Evolutionary conservation across 53 echinoderm and acorn worm species (phyloP).

Genomic region (Arbacia lixula): DNA sequence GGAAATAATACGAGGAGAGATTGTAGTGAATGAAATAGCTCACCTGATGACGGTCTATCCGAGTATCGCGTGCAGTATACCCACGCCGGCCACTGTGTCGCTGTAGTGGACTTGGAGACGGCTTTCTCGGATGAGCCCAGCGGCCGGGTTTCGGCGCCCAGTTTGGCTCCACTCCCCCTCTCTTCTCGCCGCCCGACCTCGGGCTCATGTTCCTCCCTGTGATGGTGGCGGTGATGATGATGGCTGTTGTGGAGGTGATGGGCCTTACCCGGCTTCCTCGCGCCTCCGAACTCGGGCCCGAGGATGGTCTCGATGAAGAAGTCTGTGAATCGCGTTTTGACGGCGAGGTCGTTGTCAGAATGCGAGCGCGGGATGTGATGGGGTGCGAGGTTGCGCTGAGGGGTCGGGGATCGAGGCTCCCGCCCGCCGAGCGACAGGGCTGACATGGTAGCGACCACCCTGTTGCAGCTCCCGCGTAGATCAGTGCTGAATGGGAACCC

Average conservation of each 20-base stretch:
- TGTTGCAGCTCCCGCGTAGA: slow-evolving; percentile 34
- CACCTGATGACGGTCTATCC: slow-evolving; percentile 97
- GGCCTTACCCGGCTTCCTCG: slow-evolving; percentile 18
- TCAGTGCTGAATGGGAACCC: slow-evolving; percentile 2
- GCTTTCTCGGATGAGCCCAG: not conserved
- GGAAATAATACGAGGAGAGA: too few relatives aligned
- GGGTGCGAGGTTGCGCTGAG: not conserved
- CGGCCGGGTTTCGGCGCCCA: slow-evolving; percentile 41
- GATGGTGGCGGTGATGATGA: not conserved
- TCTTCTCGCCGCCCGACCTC: slow-evolving; percentile 24
- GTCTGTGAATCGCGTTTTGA: slow-evolving; percentile 83
- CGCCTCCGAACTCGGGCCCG: slow-evolving; percentile 53
- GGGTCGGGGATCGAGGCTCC: slow-evolving; percentile 40
- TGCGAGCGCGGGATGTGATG: slow-evolving; percentile 4
- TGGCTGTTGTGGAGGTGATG: not conserved
- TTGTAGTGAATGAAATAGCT: too few relatives aligned
- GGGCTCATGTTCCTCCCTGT: slow-evolving; percentile 13
- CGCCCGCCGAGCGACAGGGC: slow-evolving; percentile 37
- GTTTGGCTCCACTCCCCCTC: not conserved
- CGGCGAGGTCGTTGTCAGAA: slow-evolving; percentile 66
- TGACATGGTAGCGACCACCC: slow-evolving; percentile 48
- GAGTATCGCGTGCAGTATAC: slow-evolving; percentile 98
- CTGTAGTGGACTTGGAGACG: not conserved
- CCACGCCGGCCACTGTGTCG: slow-evolving; percentile 91
- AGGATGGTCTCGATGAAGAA: slow-evolving; percentile 98